Percentiles rank a stretch among this genome's conserved stretches.
phyloP scores from a whole-genome alignment of 2,113 vertebrate species.

The Orientallactaga bullata region DNA sequence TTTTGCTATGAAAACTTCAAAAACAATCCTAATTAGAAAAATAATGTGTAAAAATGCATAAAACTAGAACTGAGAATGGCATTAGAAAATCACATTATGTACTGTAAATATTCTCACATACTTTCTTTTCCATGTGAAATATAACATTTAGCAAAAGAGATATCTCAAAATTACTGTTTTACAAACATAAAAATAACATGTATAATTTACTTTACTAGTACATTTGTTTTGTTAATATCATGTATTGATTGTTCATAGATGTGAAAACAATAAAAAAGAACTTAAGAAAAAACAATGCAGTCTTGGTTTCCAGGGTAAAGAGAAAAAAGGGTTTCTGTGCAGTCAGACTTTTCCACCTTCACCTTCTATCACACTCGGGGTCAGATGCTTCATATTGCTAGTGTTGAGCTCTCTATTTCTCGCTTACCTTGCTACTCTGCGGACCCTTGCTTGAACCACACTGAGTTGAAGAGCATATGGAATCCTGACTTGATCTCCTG shows the following conservation, averaged over 20 bases:
- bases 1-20: slow-evolving; percentile 21
- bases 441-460: slow-evolving; percentile 76
- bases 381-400: not conserved
- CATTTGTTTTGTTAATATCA: not conserved
- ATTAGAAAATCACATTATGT: slow-evolving; percentile 14
- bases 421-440: slow-evolving; percentile 79
- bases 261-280: not conserved
- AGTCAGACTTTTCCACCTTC: not conserved
- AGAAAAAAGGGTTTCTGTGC: not conserved
- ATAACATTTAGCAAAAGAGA: slow-evolving; percentile 1
- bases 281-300: not conserved
- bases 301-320: not conserved
- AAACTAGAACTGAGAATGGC: slow-evolving; percentile 40
- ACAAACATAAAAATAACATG: not conserved
- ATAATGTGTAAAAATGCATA: slow-evolving; percentile 23
- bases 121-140: slow-evolving; percentile 13
- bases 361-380: not conserved
- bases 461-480: slow-evolving; percentile 70
- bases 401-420: not conserved
- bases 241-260: not conserved
- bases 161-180: slow-evolving; percentile 41
- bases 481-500: slow-evolving; percentile 77
- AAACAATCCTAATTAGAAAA: slow-evolving; percentile 46
- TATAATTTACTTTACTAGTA: slow-evolving; percentile 3
- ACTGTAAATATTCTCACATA: not conserved